phyloP scores from a whole-genome alignment of 1,140 invertebrate species.

The Calosoma granatense region DNA sequence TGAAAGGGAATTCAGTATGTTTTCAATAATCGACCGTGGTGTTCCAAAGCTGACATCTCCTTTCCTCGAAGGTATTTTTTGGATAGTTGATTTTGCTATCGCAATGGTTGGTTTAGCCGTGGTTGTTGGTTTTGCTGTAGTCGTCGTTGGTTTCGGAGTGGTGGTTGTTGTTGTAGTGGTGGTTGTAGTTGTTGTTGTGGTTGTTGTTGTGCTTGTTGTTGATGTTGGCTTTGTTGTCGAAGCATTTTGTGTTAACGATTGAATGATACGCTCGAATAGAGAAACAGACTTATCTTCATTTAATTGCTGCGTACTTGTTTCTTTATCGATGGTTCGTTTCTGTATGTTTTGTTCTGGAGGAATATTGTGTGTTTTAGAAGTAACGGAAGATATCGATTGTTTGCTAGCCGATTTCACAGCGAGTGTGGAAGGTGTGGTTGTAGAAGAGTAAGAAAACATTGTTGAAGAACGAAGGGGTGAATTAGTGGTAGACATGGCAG shows the following conservation, averaged over 20 bases:
- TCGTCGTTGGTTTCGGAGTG: slow-evolving; percentile 28
- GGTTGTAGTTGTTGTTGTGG: background rate
- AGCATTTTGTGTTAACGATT: background rate
- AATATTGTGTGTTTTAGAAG: too few species aligned
- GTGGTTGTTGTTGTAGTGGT: slow-evolving; percentile 17
- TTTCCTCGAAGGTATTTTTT: background rate
- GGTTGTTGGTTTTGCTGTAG: slow-evolving; percentile 17
- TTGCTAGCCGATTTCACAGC: too few species aligned
- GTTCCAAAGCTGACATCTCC: slow-evolving; percentile 2
- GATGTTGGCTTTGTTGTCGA: background rate
- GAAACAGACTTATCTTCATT: background rate
- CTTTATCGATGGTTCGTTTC: background rate
- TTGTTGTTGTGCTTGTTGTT: background rate
- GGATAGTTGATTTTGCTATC: slow-evolving; percentile 14
- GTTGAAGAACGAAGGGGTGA: background rate
- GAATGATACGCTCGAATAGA: background rate
- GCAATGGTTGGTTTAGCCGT: slow-evolving; percentile 15
- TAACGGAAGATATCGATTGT: too few species aligned
- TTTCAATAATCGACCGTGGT: slow-evolving; percentile 27
- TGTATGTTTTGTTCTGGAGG: background rate
- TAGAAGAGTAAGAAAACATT: background rate
- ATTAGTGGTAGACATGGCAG: background rate
- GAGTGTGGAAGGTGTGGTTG: background rate
- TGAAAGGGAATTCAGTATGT: slow-evolving; percentile 30
- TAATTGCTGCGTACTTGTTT: background rate